phyloP scores from a whole-genome alignment of 92 coral and sea anemone genomes.

The Phenganax subtilis region DNA sequence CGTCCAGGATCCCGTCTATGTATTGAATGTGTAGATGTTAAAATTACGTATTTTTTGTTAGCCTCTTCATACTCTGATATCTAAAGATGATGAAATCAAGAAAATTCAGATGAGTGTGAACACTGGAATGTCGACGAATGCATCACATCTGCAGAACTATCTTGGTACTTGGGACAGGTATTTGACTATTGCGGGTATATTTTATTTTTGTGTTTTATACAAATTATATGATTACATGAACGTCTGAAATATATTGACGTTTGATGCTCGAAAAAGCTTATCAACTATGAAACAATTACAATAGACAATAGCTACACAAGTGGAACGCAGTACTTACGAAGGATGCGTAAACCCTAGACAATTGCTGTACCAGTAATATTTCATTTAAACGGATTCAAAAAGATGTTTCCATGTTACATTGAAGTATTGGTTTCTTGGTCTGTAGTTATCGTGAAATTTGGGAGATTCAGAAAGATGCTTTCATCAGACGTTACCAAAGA shows the following conservation, averaged over 20 bases:
- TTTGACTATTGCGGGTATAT: background rate
- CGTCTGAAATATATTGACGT: background rate
- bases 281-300: background rate
- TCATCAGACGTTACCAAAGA: slow-evolving; percentile 93
- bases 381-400: background rate
- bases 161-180: slow-evolving; percentile 99
- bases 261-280: background rate
- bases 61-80: slow-evolving; percentile 84
- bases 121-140: slow-evolving; percentile 95
- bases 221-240: background rate
- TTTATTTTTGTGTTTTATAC: background rate
- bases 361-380: background rate
- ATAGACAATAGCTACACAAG: background rate
- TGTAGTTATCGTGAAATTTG: slow-evolving; percentile 94
- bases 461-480: slow-evolving; percentile 99
- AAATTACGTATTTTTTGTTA: slow-evolving; percentile 18
- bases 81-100: slow-evolving; percentile 91
- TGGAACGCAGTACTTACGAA: too few relatives aligned
- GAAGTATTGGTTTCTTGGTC: background rate
- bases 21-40: too few relatives aligned
- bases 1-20: too few relatives aligned
- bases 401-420: too few relatives aligned
- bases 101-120: slow-evolving; percentile 86
- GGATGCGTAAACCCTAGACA: too few relatives aligned
- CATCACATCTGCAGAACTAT: slow-evolving; percentile 89